Percentiles rank a stretch among this genome's conserved stretches.
Evolutionary conservation across 2,888 invertebrate genomes (phyloP).

Genomic region (Nomada fucata): DNA sequence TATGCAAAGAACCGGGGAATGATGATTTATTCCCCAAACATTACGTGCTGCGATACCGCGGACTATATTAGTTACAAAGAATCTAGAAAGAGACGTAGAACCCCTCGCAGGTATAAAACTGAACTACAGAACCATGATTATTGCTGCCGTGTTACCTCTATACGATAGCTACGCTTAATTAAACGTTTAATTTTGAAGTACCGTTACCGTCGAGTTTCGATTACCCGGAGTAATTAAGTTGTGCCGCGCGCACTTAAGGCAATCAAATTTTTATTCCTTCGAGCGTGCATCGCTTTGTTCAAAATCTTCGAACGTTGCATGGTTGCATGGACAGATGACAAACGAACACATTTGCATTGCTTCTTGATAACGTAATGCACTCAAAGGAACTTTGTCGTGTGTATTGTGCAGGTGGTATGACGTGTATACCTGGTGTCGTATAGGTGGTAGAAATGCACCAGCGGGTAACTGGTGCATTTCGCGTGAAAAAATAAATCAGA

Average conservation of each 20-base stretch:
- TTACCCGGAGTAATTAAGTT: slow-evolving; percentile 31
- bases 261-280: slow-evolving; percentile 1
- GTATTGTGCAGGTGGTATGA: no score
- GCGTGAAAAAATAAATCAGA: no score
- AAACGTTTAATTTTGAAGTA: slow-evolving; percentile 33
- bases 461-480: no score
- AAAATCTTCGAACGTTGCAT: neutral
- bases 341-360: no score
- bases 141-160: slow-evolving; percentile 2
- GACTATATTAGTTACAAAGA: neutral
- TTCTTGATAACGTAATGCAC: no score
- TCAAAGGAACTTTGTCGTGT: no score
- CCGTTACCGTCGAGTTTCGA: slow-evolving; percentile 22
- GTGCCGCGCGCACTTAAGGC: neutral
- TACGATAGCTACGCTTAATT: slow-evolving; percentile 13
- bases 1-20: neutral
- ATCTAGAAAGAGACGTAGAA: neutral
- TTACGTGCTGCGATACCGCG: neutral
- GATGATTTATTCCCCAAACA: neutral
- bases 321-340: no score
- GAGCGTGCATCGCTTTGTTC: neutral
- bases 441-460: no score
- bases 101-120: neutral
- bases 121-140: neutral
- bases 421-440: no score